These are phyloP conservation scores for Callopanchax toddi DNA, from an alignment of 2,113 vertebrate genomes.

Conservation along the genomic window DNA sequence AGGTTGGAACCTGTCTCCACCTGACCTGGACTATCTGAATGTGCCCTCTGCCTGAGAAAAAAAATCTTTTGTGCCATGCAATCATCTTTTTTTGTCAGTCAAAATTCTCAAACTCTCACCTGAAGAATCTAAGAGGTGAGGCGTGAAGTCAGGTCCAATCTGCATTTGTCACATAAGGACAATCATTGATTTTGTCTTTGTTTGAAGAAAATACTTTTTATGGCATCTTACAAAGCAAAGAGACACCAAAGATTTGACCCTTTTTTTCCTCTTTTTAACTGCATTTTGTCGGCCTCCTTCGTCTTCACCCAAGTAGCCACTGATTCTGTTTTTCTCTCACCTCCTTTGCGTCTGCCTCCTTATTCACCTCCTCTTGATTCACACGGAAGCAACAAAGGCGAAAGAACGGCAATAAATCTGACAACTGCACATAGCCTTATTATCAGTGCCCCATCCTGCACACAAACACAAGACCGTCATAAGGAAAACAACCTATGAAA, in stretches of 20 bases:
- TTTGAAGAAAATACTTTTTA: constrained; percentile 56
- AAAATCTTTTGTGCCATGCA: constrained; percentile 78
- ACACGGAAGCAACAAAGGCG: constrained; percentile 67
- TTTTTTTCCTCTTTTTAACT: constrained; percentile 55
- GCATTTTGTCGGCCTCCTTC: constrained; percentile 46
- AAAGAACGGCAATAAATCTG: constrained; percentile 79
- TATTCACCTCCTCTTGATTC: constrained; percentile 30
- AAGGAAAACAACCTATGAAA: constrained; percentile 68
- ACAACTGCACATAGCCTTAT: constrained; percentile 80
- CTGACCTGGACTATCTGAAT: constrained; percentile 58
- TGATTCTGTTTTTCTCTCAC: constrained; percentile 49
- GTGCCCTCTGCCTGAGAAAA: constrained; percentile 50
- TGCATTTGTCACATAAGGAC: constrained; percentile 70
- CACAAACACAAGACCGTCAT: constrained; percentile 57
- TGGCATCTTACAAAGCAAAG: constrained; percentile 71
- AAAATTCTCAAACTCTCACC: constrained; percentile 68
- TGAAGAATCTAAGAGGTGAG: constrained; percentile 65
- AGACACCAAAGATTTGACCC: constrained; percentile 76
- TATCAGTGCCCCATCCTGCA: constrained; percentile 63
- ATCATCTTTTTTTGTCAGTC: constrained; percentile 72
- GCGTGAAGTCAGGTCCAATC: constrained; percentile 71
- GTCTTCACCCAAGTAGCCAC: constrained; percentile 58
- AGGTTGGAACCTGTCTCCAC: constrained; percentile 54
- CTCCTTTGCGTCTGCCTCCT: constrained; percentile 69
- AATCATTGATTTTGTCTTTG: constrained; percentile 74